phyloP scores from a whole-genome alignment of 2,888 invertebrate genomes.

The Sipha maydis region DNA sequence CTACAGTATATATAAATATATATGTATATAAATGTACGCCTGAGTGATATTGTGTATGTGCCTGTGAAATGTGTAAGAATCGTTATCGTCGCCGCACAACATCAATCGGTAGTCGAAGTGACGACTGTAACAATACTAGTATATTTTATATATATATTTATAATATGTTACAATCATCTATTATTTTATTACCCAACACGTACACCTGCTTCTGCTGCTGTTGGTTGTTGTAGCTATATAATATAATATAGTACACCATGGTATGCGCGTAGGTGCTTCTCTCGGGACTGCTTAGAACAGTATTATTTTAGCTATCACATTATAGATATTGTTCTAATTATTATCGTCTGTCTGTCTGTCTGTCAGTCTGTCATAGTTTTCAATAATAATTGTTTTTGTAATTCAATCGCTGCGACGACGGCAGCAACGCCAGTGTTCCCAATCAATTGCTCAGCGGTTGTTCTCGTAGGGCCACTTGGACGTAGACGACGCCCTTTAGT shows the following conservation, averaged over 20 bases:
- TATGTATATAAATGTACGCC: too few species aligned
- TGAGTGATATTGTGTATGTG: not conserved
- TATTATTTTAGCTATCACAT: too few species aligned
- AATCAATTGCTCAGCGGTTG: not conserved
- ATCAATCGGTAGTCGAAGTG: slow-evolving; percentile 18
- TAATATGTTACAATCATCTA: not conserved
- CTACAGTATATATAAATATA: not conserved
- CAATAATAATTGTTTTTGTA: not conserved
- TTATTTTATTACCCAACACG: slow-evolving; percentile 1
- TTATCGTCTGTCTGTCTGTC: not conserved
- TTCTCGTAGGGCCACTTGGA: not conserved
- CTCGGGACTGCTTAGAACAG: not conserved
- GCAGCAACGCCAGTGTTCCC: not conserved
- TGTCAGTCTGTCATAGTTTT: not conserved
- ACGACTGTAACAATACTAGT: not conserved
- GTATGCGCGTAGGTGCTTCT: not conserved
- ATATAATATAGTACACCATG: not conserved
- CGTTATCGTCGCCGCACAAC: slow-evolving; percentile 1
- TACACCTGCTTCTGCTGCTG: slow-evolving; percentile 22
- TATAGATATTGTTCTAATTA: not conserved
- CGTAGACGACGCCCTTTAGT: slow-evolving; percentile 23
- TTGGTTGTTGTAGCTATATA: too few species aligned
- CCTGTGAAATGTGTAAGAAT: not conserved
- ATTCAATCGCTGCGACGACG: not conserved
- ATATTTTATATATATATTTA: not conserved